These are phyloP conservation scores for Mesodorylaimus sp. DNA, from an alignment of 2,888 invertebrate genomes.

Conservation along the genomic window DNA sequence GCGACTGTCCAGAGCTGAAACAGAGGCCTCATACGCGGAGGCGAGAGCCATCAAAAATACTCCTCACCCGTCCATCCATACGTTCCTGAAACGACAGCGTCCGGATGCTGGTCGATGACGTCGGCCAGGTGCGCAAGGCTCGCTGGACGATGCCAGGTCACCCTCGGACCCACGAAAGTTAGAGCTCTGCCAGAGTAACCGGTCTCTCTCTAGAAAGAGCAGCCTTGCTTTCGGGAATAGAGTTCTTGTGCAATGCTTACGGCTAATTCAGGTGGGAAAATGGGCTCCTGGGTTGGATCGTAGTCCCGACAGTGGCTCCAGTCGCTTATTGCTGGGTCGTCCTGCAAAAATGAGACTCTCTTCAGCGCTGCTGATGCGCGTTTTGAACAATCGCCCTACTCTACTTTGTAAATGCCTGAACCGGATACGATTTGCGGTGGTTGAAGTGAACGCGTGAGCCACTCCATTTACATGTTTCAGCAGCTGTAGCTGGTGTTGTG, in stretches of 20 bases:
- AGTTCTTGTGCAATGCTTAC: no score
- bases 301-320: conserved; percentile 28
- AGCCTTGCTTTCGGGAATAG: no score
- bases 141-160: not conserved
- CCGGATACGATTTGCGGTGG: no score
- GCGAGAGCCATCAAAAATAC: not conserved
- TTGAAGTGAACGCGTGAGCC: no score
- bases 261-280: conserved; percentile 62
- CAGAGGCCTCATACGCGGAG: not conserved
- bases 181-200: not conserved
- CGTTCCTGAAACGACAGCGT: not conserved
- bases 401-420: no score
- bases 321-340: not conserved
- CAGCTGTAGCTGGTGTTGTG: no score
- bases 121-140: not conserved
- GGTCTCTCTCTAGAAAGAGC: no score
- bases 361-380: no score
- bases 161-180: not conserved
- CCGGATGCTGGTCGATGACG: not conserved
- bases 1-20: not conserved
- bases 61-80: not conserved
- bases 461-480: no score
- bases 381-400: no score
- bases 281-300: conserved; percentile 61
- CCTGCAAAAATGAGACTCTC: no score